Evolutionary conservation across 2,888 invertebrate genomes (phyloP), one percentile per base, ranked within the genome.

Genomic region (Venusia cambrica): DNA sequence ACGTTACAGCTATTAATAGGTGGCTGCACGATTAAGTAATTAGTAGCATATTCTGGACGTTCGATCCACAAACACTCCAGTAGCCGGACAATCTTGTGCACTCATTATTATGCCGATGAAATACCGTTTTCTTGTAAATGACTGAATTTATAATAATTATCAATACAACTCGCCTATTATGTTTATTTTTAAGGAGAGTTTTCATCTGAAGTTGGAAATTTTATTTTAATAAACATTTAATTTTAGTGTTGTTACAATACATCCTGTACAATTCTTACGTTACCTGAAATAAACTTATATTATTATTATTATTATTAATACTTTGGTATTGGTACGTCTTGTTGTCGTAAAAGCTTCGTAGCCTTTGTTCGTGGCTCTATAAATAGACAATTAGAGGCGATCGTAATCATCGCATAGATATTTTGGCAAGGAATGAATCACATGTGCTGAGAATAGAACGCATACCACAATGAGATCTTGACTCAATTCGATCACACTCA

Each of bases 371-470:
- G 5, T 28, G 21, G 21, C 17, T 24, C 11, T 38, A 38, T 34
- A 21, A 46, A 40, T 40, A 47, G 35, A 30, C 26, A 31, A 28
- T 32, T 30, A 34, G 19, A 9, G 22, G 18, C 29, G 28, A 41
- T 35, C 32, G 45, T 45, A 45, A 51, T 51, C 35, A 38, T 20
- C 47, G 30, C 33, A 30, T 8, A 48, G 45, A 48, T 36, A 36
- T 51, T 51, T 51, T 51, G 51, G 51, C 51, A 48, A 44, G 43
- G 33, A 41, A 39, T 51, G 45, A 51, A 36, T 51, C 45, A 51
- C 44, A 27, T 33, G 19, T 15, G 32, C 41, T 30, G 17, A 29
- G 34, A 50, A 50, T 50, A 50, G 47, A 40, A 31, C 37, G 16
- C 38, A 27, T 34, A 20, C 44, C 39, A 31, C 32, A 35, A 37